phyloP scores from a whole-genome alignment of 2,113 vertebrate species.

The Cyprinus carpio region DNA sequence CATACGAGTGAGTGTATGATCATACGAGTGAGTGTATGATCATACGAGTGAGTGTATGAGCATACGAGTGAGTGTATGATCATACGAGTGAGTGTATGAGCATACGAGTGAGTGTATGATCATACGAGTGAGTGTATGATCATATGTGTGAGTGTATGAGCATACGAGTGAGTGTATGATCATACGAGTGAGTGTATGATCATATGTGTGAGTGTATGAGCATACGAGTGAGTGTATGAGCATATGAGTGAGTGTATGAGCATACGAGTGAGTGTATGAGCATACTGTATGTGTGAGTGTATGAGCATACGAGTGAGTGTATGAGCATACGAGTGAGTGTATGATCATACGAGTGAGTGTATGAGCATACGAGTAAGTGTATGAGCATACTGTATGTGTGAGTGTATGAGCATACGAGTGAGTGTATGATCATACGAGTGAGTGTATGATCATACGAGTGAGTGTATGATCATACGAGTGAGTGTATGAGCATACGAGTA shows the following conservation, averaged over 20 bases:
- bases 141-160: conserved; percentile 42
- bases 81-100: no score
- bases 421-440: no score
- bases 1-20: no score
- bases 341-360: conserved; percentile 23
- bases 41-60: no score
- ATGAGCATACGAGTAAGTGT: conserved; percentile 4
- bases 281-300: conserved; percentile 32
- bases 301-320: not conserved
- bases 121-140: no score
- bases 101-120: conserved; percentile 43
- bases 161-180: no score
- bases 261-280: no score
- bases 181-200: conserved; percentile 43
- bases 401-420: conserved; percentile 39
- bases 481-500: no score
- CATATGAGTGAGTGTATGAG: conserved; percentile 42
- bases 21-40: conserved; percentile 44
- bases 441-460: not conserved
- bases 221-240: no score
- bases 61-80: conserved; percentile 41
- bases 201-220: no score
- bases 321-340: no score
- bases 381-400: not conserved
- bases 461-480: conserved; percentile 36